phyloP scores from a whole-genome alignment of 2,113 vertebrate species.

The Mus pahari region DNA sequence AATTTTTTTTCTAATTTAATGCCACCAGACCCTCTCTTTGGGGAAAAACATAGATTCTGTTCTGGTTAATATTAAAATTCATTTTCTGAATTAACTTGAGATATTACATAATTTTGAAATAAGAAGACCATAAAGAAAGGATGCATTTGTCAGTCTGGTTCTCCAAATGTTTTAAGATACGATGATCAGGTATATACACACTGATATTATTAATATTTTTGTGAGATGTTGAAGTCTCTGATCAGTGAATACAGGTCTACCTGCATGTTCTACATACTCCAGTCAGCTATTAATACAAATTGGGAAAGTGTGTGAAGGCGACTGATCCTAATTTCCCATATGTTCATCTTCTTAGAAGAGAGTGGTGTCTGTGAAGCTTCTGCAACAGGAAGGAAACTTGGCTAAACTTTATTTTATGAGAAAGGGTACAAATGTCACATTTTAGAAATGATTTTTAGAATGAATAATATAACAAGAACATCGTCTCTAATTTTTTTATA shows the following conservation, averaged over 20 bases:
- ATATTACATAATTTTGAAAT: background rate
- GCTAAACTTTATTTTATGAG: background rate
- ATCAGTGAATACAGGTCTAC: background rate
- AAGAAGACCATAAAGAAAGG: background rate
- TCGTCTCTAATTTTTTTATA: rapidly evolving
- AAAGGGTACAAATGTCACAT: background rate
- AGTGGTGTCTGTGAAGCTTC: background rate
- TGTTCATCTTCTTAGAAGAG: background rate
- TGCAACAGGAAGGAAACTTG: background rate
- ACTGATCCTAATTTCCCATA: background rate
- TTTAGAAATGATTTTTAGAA: background rate
- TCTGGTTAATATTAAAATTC: slow-evolving; percentile 40
- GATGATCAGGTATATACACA: background rate
- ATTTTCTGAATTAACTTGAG: background rate
- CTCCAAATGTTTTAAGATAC: background rate
- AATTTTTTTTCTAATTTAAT: slow-evolving; percentile 45
- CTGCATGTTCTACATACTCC: background rate
- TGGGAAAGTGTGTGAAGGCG: background rate
- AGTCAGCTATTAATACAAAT: background rate
- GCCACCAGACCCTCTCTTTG: background rate
- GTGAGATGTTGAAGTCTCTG: background rate
- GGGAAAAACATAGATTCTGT: background rate
- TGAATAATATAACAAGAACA: background rate
- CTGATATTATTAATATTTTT: background rate
- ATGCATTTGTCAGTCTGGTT: background rate